Base-by-base conservation (phyloP, 2,888 invertebrate genomes). In the Leptopilina syphax region DNA sequence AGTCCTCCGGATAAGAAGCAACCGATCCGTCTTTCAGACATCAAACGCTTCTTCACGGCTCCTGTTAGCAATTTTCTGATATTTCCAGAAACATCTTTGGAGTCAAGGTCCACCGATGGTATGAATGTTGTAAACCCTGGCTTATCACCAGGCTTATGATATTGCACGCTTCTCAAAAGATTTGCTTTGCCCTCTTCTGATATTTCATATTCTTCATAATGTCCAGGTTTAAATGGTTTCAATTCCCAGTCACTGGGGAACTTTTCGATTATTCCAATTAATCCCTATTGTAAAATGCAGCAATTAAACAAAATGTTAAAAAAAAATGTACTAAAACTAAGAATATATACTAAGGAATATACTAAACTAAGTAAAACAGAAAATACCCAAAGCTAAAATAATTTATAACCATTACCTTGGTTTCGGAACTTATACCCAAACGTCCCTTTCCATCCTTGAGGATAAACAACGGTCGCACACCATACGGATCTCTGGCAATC, bases 1-100 rank as follows among this genome's bases (percentile, higher is more conserved):
- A 98, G 92, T 12, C 98, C 98, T 83, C 97, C 97, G 66, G 97
- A 97, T 34, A 98, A 93, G 77, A 98, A 92, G 89, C 97, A 97
- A 1, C 97, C 98, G 79, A 97, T 95, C 87, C 96, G 94, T 85
- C 97, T 93, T 66, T 97, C 96, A 0, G 97, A 94, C 97, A 97
- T 97, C 83, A 98, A 92, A 80, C 97, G 93, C 91, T 97, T 97
- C 86, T 94, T 93, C 65, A 97, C 96, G n/a, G 97, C 95, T 80
- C 94, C 94, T 80, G 94, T 94, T 77, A 96, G 92, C 80, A 96
- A 92, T 83, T 91, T 93, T 54, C 94, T 93, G 8, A 96, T 95
- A 89, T 95, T 96, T 82, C 92, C 93, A 79, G 93, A 93, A 73
- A 94, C 89, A 86, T 94, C 93, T 83, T 93, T 90, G 41, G 91